phyloP scores from a whole-genome alignment of 64 coral and sea anemone species.

The Stylophora pistillata region DNA sequence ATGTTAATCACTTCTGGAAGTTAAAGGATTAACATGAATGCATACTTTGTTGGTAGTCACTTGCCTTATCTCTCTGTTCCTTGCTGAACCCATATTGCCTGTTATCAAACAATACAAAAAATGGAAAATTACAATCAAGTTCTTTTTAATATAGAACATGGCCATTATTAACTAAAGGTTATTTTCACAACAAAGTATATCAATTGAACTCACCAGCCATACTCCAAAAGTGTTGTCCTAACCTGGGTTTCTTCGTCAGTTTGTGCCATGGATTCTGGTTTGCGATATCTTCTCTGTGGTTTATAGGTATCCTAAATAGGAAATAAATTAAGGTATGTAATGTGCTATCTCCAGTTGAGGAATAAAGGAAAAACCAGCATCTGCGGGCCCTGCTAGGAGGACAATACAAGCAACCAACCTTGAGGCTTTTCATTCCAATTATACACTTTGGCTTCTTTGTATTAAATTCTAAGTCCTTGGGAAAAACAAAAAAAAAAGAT shows the following conservation, averaged over 20 bases:
- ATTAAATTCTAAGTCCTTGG: constrained; percentile 88
- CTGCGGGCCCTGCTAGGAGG: background rate
- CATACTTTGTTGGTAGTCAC: background rate
- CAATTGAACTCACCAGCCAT: constrained; percentile 77
- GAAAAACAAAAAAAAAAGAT: constrained; percentile 2
- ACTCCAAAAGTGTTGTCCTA: constrained; percentile 88
- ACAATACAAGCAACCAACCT: constrained; percentile 62
- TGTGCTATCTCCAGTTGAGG: too few species aligned
- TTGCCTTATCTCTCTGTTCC: constrained; percentile 90
- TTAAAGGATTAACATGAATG: background rate
- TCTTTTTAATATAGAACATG: too few species aligned
- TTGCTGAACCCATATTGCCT: constrained; percentile 99
- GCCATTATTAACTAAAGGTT: background rate
- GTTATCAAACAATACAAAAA: background rate
- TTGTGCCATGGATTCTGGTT: constrained; percentile 68
- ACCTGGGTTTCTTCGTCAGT: constrained; percentile 92
- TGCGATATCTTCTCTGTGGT: constrained; percentile 84
- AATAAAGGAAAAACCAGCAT: too few species aligned
- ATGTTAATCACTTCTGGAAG: background rate
- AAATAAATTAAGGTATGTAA: background rate
- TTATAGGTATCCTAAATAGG: constrained; percentile 82
- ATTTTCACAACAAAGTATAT: background rate
- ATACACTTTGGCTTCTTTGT: constrained; percentile 84
- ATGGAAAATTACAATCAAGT: too few species aligned
- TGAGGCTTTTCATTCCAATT: constrained; percentile 66